Evolutionary conservation across 1,140 invertebrate genomes (phyloP).

Genomic region (Philopotamus ludificatus): DNA sequence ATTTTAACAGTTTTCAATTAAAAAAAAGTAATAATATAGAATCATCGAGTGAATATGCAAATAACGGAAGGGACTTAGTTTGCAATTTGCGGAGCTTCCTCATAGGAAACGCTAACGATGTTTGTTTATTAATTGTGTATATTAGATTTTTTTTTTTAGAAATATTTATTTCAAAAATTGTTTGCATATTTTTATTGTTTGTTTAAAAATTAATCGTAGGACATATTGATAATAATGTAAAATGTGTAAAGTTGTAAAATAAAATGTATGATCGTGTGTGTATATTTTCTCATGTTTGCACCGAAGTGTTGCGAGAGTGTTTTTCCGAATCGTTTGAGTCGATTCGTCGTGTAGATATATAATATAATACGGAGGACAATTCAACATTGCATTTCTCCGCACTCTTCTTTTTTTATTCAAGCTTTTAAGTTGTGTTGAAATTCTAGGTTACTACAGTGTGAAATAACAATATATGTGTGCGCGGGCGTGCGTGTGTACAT

Average conservation of each 20-base stretch:
- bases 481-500: too few species aligned
- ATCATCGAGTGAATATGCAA: too few species aligned
- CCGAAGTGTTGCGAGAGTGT: neutral
- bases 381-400: neutral
- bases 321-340: too few species aligned
- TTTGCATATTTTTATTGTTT: neutral
- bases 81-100: too few species aligned
- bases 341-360: neutral
- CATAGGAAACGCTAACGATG: too few species aligned
- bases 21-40: too few species aligned
- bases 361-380: neutral
- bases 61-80: too few species aligned
- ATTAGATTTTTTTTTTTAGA: slow-evolving; percentile 2
- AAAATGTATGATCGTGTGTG: neutral
- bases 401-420: neutral
- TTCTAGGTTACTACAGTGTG: neutral
- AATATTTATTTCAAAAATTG: slow-evolving; percentile 4
- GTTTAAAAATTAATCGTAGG: neutral
- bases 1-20: too few species aligned
- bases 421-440: neutral
- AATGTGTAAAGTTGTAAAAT: slow-evolving; percentile 11
- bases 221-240: neutral
- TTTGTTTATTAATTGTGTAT: too few species aligned
- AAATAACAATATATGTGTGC: slow-evolving; percentile 18
- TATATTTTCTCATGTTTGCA: slow-evolving; percentile 13